Evolutionary conservation across 2,888 invertebrate species (phyloP), one percentile per base, ranked within the genome.

Genomic region (Scaptodrosophila latifasciaeformis): DNA sequence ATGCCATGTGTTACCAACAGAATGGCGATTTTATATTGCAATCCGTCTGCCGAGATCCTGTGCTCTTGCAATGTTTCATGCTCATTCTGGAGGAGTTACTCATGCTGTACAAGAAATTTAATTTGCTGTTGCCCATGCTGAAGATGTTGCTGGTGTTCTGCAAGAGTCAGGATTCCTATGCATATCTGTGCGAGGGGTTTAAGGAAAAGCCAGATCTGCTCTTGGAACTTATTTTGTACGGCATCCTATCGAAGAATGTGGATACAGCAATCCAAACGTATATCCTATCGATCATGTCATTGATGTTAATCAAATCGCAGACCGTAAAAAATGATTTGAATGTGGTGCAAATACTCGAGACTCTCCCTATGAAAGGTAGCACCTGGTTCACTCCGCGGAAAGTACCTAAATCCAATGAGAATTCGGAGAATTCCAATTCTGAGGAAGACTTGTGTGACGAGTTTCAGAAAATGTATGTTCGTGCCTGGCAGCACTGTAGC

Each of bases 1-100:
- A 85, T 40, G 59, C 75, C 0, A 31, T 79, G n/a, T 83, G 79
- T 43, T 70, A 82, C 49, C 30, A 50, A 6, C 27, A 62, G 10
- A 78, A 82, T 21, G 75, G 79, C 37, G 35, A 53, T 1, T 79
- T 77, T 13, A 56, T 85, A 7, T 74, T 84, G 65, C 67, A 74
- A 2, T 76, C 67, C 1, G 60, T 84, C 2, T 82, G 82, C n/a
- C 82, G 84, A 0, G 86, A 86, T 59, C 65, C 67, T 0, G 61
- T 67, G 1, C 65, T 83, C 31, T 34, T 84, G 1, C 40, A 47
- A 2, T 47, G 58, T 35, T 81, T 67, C 18, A 44, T 63, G 1
- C 5, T 50, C 4, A 46, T 84, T 30, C 54, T 65, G 2, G 54
- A 52, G 15, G 31, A 55, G 2, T 48, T 81, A 48, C 30, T 24